Evolutionary conservation across 2,797 vertebrate species (phyloP), one percentile per base, ranked within the genome.

Genomic region (Psittacula echo): DNA sequence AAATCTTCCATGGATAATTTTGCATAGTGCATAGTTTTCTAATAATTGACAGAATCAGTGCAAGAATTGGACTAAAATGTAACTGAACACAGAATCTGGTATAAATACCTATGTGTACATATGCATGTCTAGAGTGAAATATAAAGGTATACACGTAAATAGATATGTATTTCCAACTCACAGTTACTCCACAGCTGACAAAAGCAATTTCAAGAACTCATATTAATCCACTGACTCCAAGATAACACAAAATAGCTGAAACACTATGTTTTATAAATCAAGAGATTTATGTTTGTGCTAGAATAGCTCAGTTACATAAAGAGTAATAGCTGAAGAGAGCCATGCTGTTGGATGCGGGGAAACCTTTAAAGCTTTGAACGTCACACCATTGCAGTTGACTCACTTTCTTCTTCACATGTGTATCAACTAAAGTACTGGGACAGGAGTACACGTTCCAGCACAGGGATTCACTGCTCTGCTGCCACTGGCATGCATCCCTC

Each of bases 181-280:
- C 58, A 29, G 42, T 23, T 60, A 84, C 62, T 71, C 51, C 54
- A 39, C 44, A 90, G 85, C 67, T 74, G 82, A 93, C 84, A 90
- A 71, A 82, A 92, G 47, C 92, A 82, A 88, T 93, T 91, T 67
- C 67, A 66, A 32, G 84, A 71, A 41, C 89, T 95, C 42, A 3
- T 41, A 39, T 8, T 61, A 92, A 94, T 53, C 37, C 74, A 71
- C 32, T 74, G 84, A 90, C 79, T 77, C 48, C 65, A 75, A 74
- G 73, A 82, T 61, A 93, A 73, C 80, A 79, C 44, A 44, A 89
- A 93, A 79, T 11, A 92, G 77, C 77, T 87, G 80, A 89, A 94
- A 86, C n/a, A 8, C 42, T 27, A 1, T 75, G n/a, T 76, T 88
- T 92, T 86, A 27, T 78, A 90, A 91, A 91, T 48, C 86, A 79